Percentiles rank a stretch among this genome's conserved stretches.
Evolutionary conservation across 2,888 invertebrate genomes (phyloP).

Genomic region (Coleophora deauratella): DNA sequence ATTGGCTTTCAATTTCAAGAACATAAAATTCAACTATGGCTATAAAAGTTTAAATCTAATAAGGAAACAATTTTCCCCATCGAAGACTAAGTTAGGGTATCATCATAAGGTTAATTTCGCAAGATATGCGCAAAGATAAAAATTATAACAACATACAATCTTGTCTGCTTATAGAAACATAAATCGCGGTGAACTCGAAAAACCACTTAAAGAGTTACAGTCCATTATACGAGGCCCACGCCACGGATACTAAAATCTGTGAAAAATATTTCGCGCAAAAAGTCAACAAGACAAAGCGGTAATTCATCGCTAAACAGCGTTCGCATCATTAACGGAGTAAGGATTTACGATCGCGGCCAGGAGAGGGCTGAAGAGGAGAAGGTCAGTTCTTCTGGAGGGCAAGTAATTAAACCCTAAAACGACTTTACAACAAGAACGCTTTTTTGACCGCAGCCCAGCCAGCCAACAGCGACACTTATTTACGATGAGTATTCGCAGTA

Average conservation of each 20-base stretch:
- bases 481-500: conserved; percentile 69
- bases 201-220: conserved; percentile 58
- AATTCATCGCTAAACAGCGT: conserved; percentile 58
- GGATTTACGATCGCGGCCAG: conserved; percentile 66
- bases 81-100: conserved; percentile 23
- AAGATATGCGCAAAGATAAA: conserved; percentile 39
- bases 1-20: conserved; percentile 3
- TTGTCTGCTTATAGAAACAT: conserved; percentile 54
- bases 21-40: conserved; percentile 1
- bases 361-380: conserved; percentile 23
- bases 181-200: conserved; percentile 59
- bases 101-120: conserved; percentile 31
- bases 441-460: conserved; percentile 48
- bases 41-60: conserved; percentile 1
- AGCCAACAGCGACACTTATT: conserved; percentile 59
- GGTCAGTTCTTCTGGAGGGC: conserved; percentile 47
- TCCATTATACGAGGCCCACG: conserved; percentile 55
- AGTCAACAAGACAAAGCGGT: conserved; percentile 58
- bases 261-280: conserved; percentile 52
- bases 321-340: conserved; percentile 61
- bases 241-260: conserved; percentile 49
- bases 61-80: conserved; percentile 14
- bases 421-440: conserved; percentile 68
- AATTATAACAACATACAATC: conserved; percentile 42
- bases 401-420: conserved; percentile 70